phyloP scores from a whole-genome alignment of 2,113 vertebrate species.

The Psilopogon haemacephalus region DNA sequence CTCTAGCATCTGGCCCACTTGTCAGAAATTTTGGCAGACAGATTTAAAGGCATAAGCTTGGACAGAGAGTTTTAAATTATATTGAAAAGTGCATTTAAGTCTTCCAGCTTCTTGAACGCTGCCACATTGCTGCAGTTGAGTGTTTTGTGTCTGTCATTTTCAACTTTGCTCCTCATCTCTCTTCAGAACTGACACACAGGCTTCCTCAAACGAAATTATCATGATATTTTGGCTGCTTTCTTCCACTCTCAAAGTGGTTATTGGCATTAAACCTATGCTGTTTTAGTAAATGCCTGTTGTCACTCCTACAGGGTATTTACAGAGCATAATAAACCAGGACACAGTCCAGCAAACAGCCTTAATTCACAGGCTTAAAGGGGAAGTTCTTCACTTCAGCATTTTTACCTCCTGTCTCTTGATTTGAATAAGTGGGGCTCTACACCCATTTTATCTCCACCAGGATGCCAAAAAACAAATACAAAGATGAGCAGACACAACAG shows the following conservation, averaged over 20 bases:
- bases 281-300: background rate
- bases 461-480: background rate
- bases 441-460: no score
- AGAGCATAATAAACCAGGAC: background rate
- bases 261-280: background rate
- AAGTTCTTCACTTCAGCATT: background rate
- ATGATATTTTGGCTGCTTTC: background rate
- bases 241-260: background rate
- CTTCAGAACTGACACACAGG: background rate
- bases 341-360: background rate
- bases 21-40: background rate
- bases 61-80: background rate
- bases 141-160: background rate
- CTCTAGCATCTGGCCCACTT: no score
- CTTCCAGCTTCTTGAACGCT: background rate
- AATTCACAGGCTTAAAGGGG: background rate
- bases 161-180: background rate
- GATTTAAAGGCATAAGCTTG: background rate
- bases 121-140: background rate
- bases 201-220: background rate
- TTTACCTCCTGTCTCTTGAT: rapidly evolving
- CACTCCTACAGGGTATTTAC: background rate
- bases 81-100: background rate
- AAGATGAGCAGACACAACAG: background rate
- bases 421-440: background rate